A percentile compares a stretch with the other conserved stretches of the same genome.
These are phyloP conservation scores for Axis porcinus DNA, from an alignment of 2,113 vertebrate species.

Conservation along the genomic window DNA sequence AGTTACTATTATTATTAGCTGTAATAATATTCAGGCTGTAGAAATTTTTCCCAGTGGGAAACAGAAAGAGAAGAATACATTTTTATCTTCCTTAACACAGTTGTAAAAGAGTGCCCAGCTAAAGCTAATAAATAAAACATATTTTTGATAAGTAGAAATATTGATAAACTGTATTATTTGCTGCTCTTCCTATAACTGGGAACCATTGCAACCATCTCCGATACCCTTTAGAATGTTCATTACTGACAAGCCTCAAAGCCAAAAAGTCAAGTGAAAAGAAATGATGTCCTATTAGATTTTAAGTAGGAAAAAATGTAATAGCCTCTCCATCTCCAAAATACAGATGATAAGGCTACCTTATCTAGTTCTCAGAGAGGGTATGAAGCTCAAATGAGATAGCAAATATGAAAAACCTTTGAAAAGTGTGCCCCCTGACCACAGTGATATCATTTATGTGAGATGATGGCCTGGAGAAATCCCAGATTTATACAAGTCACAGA, in stretches of 20 bases:
- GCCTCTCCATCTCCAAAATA: neutral
- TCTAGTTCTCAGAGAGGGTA: neutral
- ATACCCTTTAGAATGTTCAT: neutral
- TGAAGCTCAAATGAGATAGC: neutral
- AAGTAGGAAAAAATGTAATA: neutral
- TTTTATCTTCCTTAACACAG: neutral
- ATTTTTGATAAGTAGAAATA: neutral
- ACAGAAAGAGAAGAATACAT: neutral
- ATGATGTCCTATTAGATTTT: neutral
- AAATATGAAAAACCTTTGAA: neutral
- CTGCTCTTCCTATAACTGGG: neutral
- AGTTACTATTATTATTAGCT: neutral
- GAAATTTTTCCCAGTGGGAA: slow-evolving; percentile 5
- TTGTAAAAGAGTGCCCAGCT: neutral
- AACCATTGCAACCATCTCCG: neutral
- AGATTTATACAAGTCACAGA: neutral
- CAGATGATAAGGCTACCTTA: neutral
- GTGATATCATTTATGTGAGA: neutral
- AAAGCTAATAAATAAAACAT: neutral
- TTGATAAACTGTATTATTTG: neutral
- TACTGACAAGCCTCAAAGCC: neutral
- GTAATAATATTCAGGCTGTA: neutral
- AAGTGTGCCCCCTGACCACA: neutral
- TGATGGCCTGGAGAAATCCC: slow-evolving; percentile 6
- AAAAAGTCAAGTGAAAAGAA: neutral